Conservation (phyloP, 2,888 invertebrate genomes). For the Ditula angustiorana region DNA sequence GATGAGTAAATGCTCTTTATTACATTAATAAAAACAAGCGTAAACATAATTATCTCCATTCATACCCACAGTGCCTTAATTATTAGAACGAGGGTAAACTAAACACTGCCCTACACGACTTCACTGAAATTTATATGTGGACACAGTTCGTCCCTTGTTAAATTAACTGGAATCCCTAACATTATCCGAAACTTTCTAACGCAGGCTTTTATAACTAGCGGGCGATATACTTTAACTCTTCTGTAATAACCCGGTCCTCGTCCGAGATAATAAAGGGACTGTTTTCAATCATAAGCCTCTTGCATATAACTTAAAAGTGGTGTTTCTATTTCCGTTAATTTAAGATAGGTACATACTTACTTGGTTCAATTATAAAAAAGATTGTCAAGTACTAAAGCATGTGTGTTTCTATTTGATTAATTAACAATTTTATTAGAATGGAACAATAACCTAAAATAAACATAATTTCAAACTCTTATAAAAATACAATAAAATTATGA, state of each 20-base stretch:
- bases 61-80: constrained; percentile 31
- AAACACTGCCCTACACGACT: constrained; percentile 32
- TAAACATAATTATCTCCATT: constrained; percentile 32
- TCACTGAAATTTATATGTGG: constrained; percentile 46
- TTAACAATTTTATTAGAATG: too few species aligned
- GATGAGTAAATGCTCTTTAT: constrained; percentile 20
- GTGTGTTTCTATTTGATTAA: background rate
- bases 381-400: too few species aligned
- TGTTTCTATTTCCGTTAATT: too few species aligned
- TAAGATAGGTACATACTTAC: too few species aligned
- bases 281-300: constrained; percentile 3
- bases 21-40: constrained; percentile 23
- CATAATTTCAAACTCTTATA: too few species aligned
- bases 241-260: background rate
- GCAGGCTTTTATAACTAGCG: constrained; percentile 47
- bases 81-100: constrained; percentile 39
- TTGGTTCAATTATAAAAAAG: too few species aligned
- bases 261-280: constrained; percentile 3
- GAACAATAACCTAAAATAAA: too few species aligned
- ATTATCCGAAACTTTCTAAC: constrained; percentile 51
- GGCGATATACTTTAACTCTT: constrained; percentile 9
- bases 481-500: too few species aligned
- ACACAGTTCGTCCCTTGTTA: constrained; percentile 55
- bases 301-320: too few species aligned
- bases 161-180: constrained; percentile 51